These are phyloP conservation scores for Calonectris borealis DNA, from an alignment of 2,113 vertebrate species.

Conservation along the genomic window DNA sequence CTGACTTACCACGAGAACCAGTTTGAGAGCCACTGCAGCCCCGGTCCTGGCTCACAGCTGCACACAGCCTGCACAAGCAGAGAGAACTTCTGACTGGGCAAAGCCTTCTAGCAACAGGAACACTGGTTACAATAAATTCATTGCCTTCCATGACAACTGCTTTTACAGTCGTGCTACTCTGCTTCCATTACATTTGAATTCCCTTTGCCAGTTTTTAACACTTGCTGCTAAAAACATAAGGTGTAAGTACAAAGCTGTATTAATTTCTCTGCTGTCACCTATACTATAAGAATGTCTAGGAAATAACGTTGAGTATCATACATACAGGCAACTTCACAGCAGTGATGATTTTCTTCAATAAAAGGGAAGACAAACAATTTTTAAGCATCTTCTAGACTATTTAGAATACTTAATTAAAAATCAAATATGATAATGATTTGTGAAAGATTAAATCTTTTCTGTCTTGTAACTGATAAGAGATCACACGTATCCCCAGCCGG, in stretches of 20 bases:
- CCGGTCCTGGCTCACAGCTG: neutral
- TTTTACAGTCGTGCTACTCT: neutral
- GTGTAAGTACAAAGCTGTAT: neutral
- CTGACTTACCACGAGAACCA: neutral
- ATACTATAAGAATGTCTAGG: neutral
- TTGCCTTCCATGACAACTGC: neutral
- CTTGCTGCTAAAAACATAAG: neutral
- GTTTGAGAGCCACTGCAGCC: neutral
- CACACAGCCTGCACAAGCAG: neutral
- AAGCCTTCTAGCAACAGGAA: neutral
- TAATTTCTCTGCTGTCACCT: neutral
- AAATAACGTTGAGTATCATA: neutral
- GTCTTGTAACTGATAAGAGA: neutral
- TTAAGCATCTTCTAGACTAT: neutral
- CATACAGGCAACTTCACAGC: neutral
- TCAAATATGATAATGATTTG: neutral
- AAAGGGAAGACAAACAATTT: neutral
- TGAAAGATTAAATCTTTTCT: neutral
- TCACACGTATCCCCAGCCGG: neutral
- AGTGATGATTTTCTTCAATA: neutral
- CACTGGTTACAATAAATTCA: neutral
- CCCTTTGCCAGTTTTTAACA: neutral
- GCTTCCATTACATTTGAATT: neutral
- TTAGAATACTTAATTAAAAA: neutral
- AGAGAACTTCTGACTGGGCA: neutral